Percentiles rank a stretch among this genome's conserved stretches.
phyloP scores from a whole-genome alignment of 2,797 vertebrate species.

The Halcyon chelicuti region DNA sequence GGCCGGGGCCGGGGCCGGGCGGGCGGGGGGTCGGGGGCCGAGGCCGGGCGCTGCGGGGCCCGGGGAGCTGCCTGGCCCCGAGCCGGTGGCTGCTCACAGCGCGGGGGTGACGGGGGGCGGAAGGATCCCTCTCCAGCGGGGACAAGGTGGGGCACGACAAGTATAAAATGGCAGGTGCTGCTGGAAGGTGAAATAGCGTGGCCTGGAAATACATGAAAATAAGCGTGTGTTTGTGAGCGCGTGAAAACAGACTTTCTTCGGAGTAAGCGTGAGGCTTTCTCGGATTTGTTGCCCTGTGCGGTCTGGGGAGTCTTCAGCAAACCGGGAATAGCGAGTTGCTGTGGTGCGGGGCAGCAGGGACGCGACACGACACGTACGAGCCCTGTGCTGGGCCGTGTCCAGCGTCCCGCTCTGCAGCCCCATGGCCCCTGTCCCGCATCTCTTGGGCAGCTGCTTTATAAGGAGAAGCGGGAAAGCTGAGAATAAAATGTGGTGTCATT shows the following conservation, averaged over 20 bases:
- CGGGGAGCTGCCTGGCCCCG: background rate
- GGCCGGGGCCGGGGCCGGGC: too few species aligned
- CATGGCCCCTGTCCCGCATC: background rate
- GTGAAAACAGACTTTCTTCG: fast-evolving
- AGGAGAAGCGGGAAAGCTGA: background rate
- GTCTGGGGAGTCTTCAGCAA: fast-evolving
- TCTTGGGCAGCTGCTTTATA: background rate
- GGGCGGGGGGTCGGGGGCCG: too few species aligned
- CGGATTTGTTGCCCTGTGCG: fast-evolving
- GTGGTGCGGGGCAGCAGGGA: background rate
- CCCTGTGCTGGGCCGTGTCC: fast-evolving
- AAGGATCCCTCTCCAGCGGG: background rate
- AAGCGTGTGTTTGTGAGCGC: fast-evolving
- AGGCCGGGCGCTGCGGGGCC: background rate
- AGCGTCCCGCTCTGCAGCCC: fast-evolving
- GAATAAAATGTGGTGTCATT: background rate
- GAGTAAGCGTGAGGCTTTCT: background rate
- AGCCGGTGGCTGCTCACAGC: background rate
- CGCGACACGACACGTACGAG: fast-evolving
- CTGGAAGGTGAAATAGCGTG: background rate
- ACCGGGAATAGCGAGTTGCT: fast-evolving
- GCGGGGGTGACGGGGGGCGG: background rate
- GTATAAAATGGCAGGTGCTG: background rate
- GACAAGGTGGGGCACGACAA: background rate
- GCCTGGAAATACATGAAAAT: fast-evolving